Base-by-base conservation (phyloP, 1,140 invertebrate species). In the Zaprionus capensis region DNA sequence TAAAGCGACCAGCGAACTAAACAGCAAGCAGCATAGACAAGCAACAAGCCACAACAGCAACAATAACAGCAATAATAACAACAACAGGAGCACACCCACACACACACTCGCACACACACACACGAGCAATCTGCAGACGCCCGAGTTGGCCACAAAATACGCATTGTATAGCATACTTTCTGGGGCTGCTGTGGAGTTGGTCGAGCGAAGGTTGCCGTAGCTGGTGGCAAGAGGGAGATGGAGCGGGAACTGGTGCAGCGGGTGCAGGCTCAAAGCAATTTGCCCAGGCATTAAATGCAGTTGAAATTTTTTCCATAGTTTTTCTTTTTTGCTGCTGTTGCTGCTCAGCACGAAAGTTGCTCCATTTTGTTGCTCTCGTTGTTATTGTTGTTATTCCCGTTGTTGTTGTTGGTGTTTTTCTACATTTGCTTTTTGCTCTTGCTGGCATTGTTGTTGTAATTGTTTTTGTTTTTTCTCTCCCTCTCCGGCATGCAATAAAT, bases 401-500 rank as follows among this genome's bases (percentile, higher is more conserved):
- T 41, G 38, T 41, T 22, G 36, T 46, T 38, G 41, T 7, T 46
- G 41, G 1, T 46, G n/a, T 46, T 46, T 46, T 62, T 62, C 22
- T 53, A 49, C 56, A 78, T 61, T 46, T 28, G 55, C 24, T 20
- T 46, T 46, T 67, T 57, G 38, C 71, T 67, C 22, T 38, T 76
- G 57, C 24, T 61, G 49, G 22, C 24, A 41, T 66, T 75, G 63
- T 71, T 82, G 59, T 44, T 61, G 66, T 46, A 56, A 49, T n/a
- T 26, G 53, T 31, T 53, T 28, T 49, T 26, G 20, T 55, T 38
- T 49, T 67, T 55, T 51, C 65, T 15, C 51, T 20, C 5, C 5
- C 12, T 58, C 49, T 69, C 65, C 28, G 74, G 84, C 63, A 87
- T 88, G 85, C 81, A 88, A 87, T 88, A 87, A 88, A 87, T 88